phyloP scores from a whole-genome alignment of 1,140 invertebrate species.

The Lysiphlebus fabarum region DNA sequence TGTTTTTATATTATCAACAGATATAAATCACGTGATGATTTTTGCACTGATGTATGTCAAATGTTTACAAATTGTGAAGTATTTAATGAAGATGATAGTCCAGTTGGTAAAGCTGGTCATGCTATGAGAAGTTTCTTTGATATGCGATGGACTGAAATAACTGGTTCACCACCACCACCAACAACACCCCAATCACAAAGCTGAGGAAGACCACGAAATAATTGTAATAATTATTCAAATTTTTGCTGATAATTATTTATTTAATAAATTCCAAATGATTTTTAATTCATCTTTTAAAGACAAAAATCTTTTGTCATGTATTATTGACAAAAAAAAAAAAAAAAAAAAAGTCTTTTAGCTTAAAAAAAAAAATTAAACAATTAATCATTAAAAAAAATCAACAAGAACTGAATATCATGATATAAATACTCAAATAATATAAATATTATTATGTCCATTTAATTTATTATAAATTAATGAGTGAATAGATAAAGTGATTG shows the following conservation, averaged over 20 bases:
- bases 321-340: slow-evolving; percentile 14
- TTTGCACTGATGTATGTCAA: slow-evolving; percentile 82
- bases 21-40: slow-evolving; percentile 85
- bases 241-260: slow-evolving; percentile 36
- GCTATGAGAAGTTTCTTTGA: slow-evolving; percentile 89
- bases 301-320: slow-evolving; percentile 8
- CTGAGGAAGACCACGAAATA: slow-evolving; percentile 54
- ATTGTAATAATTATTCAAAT: slow-evolving; percentile 54
- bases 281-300: neutral
- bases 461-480: neutral
- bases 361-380: too few relatives aligned
- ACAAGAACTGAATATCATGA: slow-evolving; percentile 3
- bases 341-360: too few relatives aligned
- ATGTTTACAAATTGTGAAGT: slow-evolving; percentile 97
- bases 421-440: slow-evolving; percentile 4
- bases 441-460: neutral
- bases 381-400: too few relatives aligned
- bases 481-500: neutral
- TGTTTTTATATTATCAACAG: slow-evolving; percentile 36
- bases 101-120: slow-evolving; percentile 91
- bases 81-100: slow-evolving; percentile 96
- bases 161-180: slow-evolving; percentile 42
- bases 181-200: slow-evolving; percentile 48
- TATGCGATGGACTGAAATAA: slow-evolving; percentile 73
- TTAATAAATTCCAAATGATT: slow-evolving; percentile 12